Conservation (phyloP, 2,113 vertebrate genomes). For the Aix galericulata region DNA sequence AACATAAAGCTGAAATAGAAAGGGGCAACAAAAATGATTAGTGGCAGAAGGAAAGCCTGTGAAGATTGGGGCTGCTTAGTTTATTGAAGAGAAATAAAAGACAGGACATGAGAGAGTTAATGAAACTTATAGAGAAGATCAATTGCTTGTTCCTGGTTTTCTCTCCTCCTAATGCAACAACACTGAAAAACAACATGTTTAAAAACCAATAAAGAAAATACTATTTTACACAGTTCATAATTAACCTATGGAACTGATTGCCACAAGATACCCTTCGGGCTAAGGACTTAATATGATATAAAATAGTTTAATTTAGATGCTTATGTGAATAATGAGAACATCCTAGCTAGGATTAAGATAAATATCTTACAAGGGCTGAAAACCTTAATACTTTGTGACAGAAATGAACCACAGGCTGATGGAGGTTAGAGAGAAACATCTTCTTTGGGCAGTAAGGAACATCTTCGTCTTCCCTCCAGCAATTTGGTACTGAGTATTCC, state of each 20-base stretch:
- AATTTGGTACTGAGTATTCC: background rate
- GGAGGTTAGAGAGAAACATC: slow-evolving; percentile 10
- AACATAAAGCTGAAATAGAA: slow-evolving; percentile 17
- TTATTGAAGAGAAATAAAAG: slow-evolving; percentile 40
- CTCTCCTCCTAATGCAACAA: background rate
- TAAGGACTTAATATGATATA: slow-evolving; percentile 52
- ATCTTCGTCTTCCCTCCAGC: background rate
- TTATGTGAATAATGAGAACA: slow-evolving; percentile 66
- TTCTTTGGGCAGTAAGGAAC: background rate
- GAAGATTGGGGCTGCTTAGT: slow-evolving; percentile 12
- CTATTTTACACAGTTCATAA: slow-evolving; percentile 49
- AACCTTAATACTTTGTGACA: slow-evolving; percentile 57
- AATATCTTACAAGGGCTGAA: slow-evolving; percentile 39
- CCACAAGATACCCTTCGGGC: slow-evolving; percentile 58
- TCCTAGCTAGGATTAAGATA: slow-evolving; percentile 53
- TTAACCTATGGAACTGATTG: slow-evolving; percentile 55
- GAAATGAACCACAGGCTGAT: slow-evolving; percentile 37
- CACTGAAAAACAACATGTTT: slow-evolving; percentile 27
- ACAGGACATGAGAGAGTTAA: slow-evolving; percentile 50
- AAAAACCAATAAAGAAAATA: slow-evolving; percentile 39
- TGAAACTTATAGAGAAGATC: slow-evolving; percentile 29
- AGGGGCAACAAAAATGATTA: slow-evolving; percentile 45
- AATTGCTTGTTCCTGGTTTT: background rate
- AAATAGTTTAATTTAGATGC: slow-evolving; percentile 56
- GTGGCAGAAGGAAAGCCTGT: slow-evolving; percentile 2